Percentiles rank a stretch among this genome's conserved stretches.
Evolutionary conservation across 2,888 invertebrate species (phyloP).

Genomic region (Cancer borealis): DNA sequence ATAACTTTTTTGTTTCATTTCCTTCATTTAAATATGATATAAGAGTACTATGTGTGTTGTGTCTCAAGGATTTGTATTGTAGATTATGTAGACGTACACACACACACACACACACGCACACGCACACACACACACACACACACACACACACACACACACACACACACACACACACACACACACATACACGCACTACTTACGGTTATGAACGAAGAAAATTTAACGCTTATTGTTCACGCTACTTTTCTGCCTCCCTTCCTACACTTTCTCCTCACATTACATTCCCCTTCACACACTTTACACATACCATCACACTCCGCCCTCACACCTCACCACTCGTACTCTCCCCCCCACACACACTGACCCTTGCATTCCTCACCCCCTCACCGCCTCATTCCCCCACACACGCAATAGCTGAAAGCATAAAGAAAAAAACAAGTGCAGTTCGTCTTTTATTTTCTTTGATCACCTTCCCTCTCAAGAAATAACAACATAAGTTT

Average conservation of each 20-base stretch:
- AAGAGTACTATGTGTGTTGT: background rate
- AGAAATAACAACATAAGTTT: slow-evolving; percentile 52
- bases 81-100: background rate
- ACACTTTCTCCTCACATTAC: background rate
- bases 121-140: too few relatives aligned
- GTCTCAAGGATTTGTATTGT: background rate
- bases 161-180: slow-evolving; percentile 45
- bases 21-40: background rate
- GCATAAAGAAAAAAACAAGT: background rate
- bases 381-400: background rate
- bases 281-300: slow-evolving; percentile 31
- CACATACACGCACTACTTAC: background rate
- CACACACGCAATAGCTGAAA: background rate
- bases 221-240: background rate
- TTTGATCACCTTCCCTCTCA: background rate
- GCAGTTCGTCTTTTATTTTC: background rate
- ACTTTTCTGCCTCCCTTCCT: background rate
- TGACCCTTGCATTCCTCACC: background rate
- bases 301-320: slow-evolving; percentile 39
- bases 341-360: slow-evolving; percentile 9
- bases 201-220: background rate
- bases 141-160: background rate
- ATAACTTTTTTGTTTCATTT: background rate
- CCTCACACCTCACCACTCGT: background rate
- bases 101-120: background rate